Evolutionary conservation across 2,113 vertebrate species (phyloP).

Genomic region (Thunnus thynnus): DNA sequence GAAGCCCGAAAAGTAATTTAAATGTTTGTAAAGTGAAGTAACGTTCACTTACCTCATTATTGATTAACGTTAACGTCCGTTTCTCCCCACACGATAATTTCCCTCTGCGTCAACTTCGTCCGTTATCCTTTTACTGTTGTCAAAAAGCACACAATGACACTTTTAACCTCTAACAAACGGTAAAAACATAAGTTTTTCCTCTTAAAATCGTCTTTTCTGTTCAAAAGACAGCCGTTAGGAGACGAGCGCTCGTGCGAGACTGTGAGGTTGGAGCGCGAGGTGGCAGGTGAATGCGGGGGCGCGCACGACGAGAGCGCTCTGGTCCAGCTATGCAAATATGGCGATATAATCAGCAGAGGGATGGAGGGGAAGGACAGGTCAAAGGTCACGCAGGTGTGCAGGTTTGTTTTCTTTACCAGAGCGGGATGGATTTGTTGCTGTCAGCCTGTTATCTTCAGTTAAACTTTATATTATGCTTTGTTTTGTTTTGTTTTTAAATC

Average conservation of each 20-base stretch:
- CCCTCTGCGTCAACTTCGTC: conserved; percentile 3
- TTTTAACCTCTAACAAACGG: accelerated
- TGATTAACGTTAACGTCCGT: not conserved
- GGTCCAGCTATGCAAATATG: conserved; percentile 52
- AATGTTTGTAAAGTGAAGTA: not conserved
- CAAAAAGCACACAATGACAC: too few relatives aligned
- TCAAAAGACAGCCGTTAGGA: accelerated
- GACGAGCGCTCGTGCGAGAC: not conserved
- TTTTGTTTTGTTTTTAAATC: too few relatives aligned
- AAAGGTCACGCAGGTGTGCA: not conserved
- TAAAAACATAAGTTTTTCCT: not conserved
- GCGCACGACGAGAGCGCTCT: conserved; percentile 13
- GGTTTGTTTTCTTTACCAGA: not conserved
- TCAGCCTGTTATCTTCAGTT: too few relatives aligned
- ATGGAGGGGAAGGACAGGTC: not conserved
- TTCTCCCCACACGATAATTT: not conserved
- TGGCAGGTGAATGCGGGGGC: conserved; percentile 25
- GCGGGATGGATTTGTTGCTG: too few relatives aligned
- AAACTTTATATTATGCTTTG: too few relatives aligned
- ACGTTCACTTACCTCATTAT: conserved; percentile 49
- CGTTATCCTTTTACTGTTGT: not conserved
- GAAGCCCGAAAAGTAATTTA: not conserved
- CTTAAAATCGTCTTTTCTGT: not conserved
- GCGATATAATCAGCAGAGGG: conserved; percentile 41
- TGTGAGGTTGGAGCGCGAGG: not conserved